phyloP scores from a whole-genome alignment of 2,113 vertebrate species.

The Pandion haliaetus region DNA sequence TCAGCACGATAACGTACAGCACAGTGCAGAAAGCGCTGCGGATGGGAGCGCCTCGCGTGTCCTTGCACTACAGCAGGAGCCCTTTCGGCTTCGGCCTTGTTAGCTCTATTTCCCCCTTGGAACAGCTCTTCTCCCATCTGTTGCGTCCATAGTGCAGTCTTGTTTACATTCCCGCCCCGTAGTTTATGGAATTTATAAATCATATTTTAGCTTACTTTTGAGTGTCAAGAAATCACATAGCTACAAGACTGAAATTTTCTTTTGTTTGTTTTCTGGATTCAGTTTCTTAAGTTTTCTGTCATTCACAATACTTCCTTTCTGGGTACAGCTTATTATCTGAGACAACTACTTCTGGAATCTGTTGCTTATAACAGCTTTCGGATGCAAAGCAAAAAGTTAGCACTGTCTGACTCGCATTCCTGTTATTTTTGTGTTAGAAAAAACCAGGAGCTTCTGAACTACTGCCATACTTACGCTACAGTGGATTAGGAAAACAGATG shows the following conservation, averaged over 20 bases:
- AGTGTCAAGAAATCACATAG: neutral
- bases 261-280: conserved; percentile 8
- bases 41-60: fast-evolving
- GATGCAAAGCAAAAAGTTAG: neutral
- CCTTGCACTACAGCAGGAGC: neutral
- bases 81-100: neutral
- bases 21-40: neutral
- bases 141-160: neutral
- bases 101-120: neutral
- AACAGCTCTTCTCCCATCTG: neutral
- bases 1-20: fast-evolving
- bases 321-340: conserved; percentile 1
- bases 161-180: neutral
- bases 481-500: neutral
- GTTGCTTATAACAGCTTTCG: conserved; percentile 17
- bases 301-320: conserved; percentile 1
- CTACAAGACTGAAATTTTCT: neutral
- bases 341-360: neutral
- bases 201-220: neutral
- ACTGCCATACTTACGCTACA: neutral
- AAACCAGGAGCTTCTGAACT: neutral
- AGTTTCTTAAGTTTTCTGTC: neutral
- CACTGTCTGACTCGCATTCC: neutral
- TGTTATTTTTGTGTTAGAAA: neutral
- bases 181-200: conserved; percentile 2